These are phyloP conservation scores for Acanthococcus lagerstroemiae DNA, from an alignment of 2,888 invertebrate species.

Conservation along the genomic window DNA sequence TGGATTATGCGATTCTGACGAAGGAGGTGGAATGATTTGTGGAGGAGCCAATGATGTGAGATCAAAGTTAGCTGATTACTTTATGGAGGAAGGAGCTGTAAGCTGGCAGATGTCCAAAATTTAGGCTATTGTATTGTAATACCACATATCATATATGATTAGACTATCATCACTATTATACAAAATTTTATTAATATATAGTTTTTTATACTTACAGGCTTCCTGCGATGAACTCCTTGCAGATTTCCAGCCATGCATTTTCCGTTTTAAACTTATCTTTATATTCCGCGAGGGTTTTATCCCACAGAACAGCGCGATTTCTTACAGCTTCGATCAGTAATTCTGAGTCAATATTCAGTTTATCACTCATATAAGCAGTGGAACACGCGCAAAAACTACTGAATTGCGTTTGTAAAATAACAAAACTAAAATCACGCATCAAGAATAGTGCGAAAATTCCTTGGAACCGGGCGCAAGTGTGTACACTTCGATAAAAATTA, in stretches of 20 bases:
- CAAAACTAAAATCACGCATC: too few relatives aligned
- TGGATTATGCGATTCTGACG: constrained; percentile 34
- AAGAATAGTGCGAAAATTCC: too few relatives aligned
- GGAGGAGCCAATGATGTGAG: constrained; percentile 34
- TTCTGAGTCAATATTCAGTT: constrained; percentile 9
- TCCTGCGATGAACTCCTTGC: too few relatives aligned
- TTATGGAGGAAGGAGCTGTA: constrained; percentile 29
- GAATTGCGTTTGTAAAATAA: neutral
- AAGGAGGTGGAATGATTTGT: constrained; percentile 27
- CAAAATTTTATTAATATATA: too few relatives aligned
- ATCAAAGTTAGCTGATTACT: too few relatives aligned
- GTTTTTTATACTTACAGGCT: too few relatives aligned
- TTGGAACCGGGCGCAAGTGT: too few relatives aligned
- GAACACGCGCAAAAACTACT: neutral
- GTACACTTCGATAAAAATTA: too few relatives aligned
- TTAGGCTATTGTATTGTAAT: too few relatives aligned
- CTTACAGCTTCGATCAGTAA: constrained; percentile 1
- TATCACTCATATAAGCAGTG: neutral
- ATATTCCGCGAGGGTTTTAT: constrained; percentile 17
- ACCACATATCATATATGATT: too few relatives aligned
- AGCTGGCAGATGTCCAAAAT: constrained; percentile 34
- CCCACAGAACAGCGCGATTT: constrained; percentile 18
- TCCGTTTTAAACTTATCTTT: constrained; percentile 20
- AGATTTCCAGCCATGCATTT: constrained; percentile 14
- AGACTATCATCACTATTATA: too few relatives aligned